Evolutionary conservation across 2,113 vertebrate genomes (phyloP), one percentile per base, ranked within the genome.

Genomic region (Petaurus breviceps): DNA sequence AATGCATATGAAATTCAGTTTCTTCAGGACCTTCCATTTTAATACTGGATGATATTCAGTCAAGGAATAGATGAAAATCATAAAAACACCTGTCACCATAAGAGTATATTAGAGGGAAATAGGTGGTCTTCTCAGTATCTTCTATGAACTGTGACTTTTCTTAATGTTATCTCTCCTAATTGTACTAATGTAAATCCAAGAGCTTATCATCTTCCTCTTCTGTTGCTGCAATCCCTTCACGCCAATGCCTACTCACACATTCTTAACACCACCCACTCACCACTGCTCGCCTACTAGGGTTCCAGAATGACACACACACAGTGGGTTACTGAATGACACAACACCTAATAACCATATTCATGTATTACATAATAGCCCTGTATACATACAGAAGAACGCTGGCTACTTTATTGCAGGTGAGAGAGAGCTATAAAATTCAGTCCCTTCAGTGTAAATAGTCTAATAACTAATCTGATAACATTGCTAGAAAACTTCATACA

Each of bases 141-240:
- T 92, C 37, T 61, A 55, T 55, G 52, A 52, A 52, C 24, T 25
- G 77, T 90, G 49, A 77, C 37, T n/a, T 68, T 68, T 54, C 28
- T 37, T 68, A 93, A 89, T 2, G 90, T 37, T 90, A 77, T 95
- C 96, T 90, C 47, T 93, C 95, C 77, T 68, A 51, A 3, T 10
- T 93, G 12, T 93, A 43, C 28, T 92, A 94, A 68, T 97, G 94
- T 89, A 96, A 97, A 92, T 51, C 4, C n/a, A 91, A 47, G 52
- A 90, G 51, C 10, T 95, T 93, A 61, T 1, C 77, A 8, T 94
- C 23, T 51, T 91, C 5, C 37, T 93, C 31, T 96, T 93, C 46
- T 95, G 3, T 50, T n/a, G 51, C 43, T 93, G 6, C 43, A 92
- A 8, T 84, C 96, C 37, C 49, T 91, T 77, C 77, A 95, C 28